Percentiles rank a stretch among this genome's conserved stretches.
Conservation (phyloP, 2,888 invertebrate genomes). For the Lasioglossum lativentre region DNA sequence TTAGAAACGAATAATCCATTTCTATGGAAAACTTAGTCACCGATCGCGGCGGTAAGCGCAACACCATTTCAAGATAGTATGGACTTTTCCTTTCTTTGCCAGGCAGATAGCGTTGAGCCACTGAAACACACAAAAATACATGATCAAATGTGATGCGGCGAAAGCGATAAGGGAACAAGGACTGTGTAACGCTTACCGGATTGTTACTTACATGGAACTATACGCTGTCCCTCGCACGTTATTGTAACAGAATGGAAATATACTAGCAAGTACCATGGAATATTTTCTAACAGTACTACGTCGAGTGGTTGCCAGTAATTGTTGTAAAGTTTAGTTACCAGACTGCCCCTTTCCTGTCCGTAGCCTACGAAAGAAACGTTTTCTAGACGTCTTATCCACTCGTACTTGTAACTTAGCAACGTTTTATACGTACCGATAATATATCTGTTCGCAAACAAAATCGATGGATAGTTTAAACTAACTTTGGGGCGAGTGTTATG, state of each 20-base stretch:
- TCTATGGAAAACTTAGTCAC: slow-evolving; percentile 93
- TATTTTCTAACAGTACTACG: slow-evolving; percentile 94
- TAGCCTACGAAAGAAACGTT: slow-evolving; percentile 87
- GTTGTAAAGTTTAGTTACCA: slow-evolving; percentile 94
- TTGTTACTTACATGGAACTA: slow-evolving; percentile 86
- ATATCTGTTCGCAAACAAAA: slow-evolving; percentile 91
- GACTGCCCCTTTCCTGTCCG: slow-evolving; percentile 96
- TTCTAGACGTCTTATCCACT: background rate
- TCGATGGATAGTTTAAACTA: slow-evolving; percentile 88
- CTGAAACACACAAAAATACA: slow-evolving; percentile 72
- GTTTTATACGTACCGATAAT: slow-evolving; percentile 85
- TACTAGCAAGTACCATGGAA: slow-evolving; percentile 95
- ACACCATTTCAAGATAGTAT: slow-evolving; percentile 94
- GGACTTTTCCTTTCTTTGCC: slow-evolving; percentile 93
- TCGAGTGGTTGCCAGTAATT: slow-evolving; percentile 91
- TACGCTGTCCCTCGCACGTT: slow-evolving; percentile 86
- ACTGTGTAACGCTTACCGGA: background rate
- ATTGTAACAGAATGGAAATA: slow-evolving; percentile 95
- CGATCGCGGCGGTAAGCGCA: slow-evolving; percentile 92
- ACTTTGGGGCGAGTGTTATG: slow-evolving; percentile 85
- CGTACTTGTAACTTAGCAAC: background rate
- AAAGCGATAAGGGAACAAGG: background rate
- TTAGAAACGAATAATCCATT: slow-evolving; percentile 97
- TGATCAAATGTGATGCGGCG: background rate
- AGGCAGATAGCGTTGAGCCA: slow-evolving; percentile 87